Conservation (phyloP, 2,797 vertebrate genomes). For the Acestrorhynchus altus region DNA sequence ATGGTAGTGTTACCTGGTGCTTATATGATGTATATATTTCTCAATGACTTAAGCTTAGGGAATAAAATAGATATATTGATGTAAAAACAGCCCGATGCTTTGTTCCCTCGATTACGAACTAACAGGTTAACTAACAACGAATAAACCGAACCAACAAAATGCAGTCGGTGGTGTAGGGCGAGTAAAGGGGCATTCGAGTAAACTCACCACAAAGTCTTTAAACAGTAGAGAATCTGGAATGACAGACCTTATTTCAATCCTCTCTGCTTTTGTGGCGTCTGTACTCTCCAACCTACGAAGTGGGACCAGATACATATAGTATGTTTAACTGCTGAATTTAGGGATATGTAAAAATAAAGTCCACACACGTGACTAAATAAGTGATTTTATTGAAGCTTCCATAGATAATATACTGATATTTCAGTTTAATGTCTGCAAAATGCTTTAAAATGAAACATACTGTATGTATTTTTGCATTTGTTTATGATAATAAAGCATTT, state of each 20-base stretch:
- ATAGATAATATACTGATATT: constrained; percentile 9
- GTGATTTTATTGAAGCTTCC: not conserved
- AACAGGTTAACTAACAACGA: too few relatives aligned
- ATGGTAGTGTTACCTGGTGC: not conserved
- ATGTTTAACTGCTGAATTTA: not conserved
- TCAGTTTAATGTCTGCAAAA: constrained; percentile 10
- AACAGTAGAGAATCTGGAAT: not conserved
- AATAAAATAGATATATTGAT: constrained; percentile 5
- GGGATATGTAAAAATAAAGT: not conserved
- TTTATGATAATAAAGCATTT: constrained; percentile 73
- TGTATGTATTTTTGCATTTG: constrained; percentile 64
- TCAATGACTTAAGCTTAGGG: not conserved
- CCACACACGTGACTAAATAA: constrained; percentile 6
- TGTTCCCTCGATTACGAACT: too few relatives aligned
- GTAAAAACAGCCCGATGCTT: not conserved
- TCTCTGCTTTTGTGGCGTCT: not conserved
- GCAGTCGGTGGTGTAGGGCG: too few relatives aligned
- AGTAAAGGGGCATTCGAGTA: too few relatives aligned
- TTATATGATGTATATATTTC: not conserved
- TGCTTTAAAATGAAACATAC: constrained; percentile 37
- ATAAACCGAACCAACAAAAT: too few relatives aligned
- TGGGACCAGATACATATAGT: not conserved
- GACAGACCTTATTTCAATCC: too few relatives aligned
- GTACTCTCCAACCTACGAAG: not conserved
- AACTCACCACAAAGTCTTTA: not conserved